phyloP scores from a whole-genome alignment of 2,797 vertebrate genomes.

The Mormyrops boulengeri region DNA sequence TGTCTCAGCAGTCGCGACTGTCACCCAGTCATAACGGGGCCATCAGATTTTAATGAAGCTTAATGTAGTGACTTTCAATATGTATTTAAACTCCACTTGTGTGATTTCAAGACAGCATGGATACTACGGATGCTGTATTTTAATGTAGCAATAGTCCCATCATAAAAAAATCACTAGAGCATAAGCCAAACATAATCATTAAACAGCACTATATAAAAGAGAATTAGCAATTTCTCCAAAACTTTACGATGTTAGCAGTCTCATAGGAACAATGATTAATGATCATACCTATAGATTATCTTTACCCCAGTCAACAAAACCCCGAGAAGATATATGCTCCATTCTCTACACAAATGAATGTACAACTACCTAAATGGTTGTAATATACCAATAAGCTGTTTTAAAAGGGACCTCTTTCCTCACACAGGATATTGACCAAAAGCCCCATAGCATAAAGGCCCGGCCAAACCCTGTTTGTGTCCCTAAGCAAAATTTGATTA shows the following conservation, averaged over 20 bases:
- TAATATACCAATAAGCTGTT: background rate
- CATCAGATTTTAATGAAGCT: background rate
- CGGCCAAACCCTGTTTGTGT: background rate
- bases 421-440: background rate
- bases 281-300: background rate
- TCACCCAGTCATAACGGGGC: background rate
- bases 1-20: background rate
- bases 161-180: background rate
- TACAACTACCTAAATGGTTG: background rate
- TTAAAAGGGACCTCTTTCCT: background rate
- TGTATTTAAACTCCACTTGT: background rate
- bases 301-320: background rate
- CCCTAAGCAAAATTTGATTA: background rate
- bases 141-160: background rate
- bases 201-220: background rate
- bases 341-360: background rate
- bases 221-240: background rate
- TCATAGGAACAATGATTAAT: background rate
- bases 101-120: background rate
- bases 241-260: background rate
- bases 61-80: background rate
- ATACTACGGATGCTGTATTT: background rate
- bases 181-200: background rate
- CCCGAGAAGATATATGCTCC: background rate
- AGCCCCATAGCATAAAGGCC: background rate